Conservation (phyloP, 1,140 invertebrate species). For the Drosophila bocqueti region DNA sequence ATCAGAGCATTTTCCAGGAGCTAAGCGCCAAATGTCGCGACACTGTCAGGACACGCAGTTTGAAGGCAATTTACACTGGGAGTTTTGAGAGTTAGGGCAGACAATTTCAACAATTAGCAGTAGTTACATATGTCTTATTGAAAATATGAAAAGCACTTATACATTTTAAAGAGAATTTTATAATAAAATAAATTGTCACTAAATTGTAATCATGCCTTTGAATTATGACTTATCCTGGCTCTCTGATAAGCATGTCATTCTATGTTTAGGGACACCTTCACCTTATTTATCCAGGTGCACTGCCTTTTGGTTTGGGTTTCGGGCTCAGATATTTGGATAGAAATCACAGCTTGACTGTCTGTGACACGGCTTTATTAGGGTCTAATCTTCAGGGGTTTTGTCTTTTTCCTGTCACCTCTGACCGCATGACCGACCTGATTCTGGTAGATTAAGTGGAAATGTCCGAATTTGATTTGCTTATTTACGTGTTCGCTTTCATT, state of each 20-base stretch:
- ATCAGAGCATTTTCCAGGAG: slow-evolving; percentile 69
- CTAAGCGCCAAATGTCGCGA: slow-evolving; percentile 64
- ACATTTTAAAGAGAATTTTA: neutral
- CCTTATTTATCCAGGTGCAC: neutral
- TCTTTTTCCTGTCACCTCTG: slow-evolving; percentile 1
- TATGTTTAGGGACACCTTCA: neutral
- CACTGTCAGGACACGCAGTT: slow-evolving; percentile 34
- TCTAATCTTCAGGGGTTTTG: slow-evolving; percentile 25
- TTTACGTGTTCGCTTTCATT: slow-evolving; percentile 32
- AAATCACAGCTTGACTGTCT: slow-evolving; percentile 18
- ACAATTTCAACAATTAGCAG: neutral
- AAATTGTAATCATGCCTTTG: neutral
- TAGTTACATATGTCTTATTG: neutral
- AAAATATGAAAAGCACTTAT: neutral
- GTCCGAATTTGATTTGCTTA: slow-evolving; percentile 25
- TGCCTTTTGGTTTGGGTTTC: neutral
- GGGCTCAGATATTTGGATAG: slow-evolving; percentile 6
- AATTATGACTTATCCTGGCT: neutral
- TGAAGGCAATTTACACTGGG: slow-evolving; percentile 28
- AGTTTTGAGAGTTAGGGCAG: slow-evolving; percentile 11
- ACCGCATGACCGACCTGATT: slow-evolving; percentile 23
- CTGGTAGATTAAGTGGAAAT: slow-evolving; percentile 33
- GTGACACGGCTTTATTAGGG: slow-evolving; percentile 55
- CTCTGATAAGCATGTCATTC: neutral
- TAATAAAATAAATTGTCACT: too few species aligned